Conservation (phyloP, 2,113 vertebrate genomes). For the Pelusios castaneus region DNA sequence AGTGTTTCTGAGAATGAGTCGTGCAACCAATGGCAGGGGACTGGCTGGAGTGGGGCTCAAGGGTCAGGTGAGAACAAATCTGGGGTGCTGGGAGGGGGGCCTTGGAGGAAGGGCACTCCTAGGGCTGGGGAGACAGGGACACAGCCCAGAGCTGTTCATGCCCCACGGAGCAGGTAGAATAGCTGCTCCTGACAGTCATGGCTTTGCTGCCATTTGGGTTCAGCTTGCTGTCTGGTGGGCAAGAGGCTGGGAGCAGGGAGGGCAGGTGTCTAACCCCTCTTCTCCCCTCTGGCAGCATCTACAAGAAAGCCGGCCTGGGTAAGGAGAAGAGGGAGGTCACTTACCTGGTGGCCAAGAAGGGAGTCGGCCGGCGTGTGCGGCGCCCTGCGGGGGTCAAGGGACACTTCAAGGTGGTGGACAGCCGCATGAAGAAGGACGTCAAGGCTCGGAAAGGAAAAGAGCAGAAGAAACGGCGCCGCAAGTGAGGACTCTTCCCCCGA, state of each 20-base stretch:
- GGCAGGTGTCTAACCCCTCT: not conserved
- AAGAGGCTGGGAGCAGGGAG: not conserved
- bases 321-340: slow-evolving; percentile 95
- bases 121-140: too few species aligned
- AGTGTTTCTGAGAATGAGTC: not conserved
- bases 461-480: slow-evolving; percentile 74
- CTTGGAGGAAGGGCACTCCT: too few species aligned
- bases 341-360: slow-evolving; percentile 92
- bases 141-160: not conserved
- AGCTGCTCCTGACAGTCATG: not conserved
- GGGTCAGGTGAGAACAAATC: not conserved
- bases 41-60: not conserved
- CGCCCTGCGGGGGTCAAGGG: slow-evolving; percentile 90
- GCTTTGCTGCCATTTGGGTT: not conserved
- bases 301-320: slow-evolving; percentile 93
- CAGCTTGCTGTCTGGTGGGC: too few species aligned
- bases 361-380: slow-evolving; percentile 85
- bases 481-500: not conserved
- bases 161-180: not conserved
- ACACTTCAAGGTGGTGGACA: slow-evolving; percentile 92
- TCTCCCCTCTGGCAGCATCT: slow-evolving; percentile 82
- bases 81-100: not conserved
- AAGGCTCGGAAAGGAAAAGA: slow-evolving; percentile 86
- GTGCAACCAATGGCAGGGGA: not conserved
- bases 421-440: slow-evolving; percentile 94